Evolutionary conservation across 1,140 invertebrate species (phyloP), one percentile per base, ranked within the genome.

Genomic region (Lepidostoma basale): DNA sequence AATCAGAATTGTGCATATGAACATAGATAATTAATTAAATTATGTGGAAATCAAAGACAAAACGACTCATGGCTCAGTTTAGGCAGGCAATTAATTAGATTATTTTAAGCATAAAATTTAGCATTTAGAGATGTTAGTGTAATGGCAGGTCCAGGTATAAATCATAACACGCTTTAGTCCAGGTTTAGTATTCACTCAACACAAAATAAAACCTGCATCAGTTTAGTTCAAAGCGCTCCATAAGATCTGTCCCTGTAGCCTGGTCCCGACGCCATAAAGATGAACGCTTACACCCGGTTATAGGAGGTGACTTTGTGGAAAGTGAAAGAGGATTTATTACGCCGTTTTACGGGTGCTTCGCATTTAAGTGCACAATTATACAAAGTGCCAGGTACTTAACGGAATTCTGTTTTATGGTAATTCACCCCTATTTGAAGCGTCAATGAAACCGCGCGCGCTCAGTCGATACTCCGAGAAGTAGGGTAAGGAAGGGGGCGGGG

Each of bases 391-490:
- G 22, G 52, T 33, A 30, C 25, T 56, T 30, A 56, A 56, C 33
- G 16, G 25, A 56, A 56, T 30, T 18, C 40, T 26, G 44, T 62
- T 40, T 36, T 63, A 63, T 64, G 56, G 54, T 22, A 64, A 69
- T 54, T 62, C 33, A 54, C 67, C 67, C 49, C 30, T 52, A 62
- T 58, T 63, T 52, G 39, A 63, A 59, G 62, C 40, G 59, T 69
- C 49, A 60, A 58, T 49, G 59, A 64, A 62, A 33, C 60, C 67
- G 67, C 58, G 45, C 47, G 45, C 44, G 47, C 30, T 58, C 68
- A 66, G 62, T 70, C 68, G 65, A 70, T 70, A 70, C 63, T 39
- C 45, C 23, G 59, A 20, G 45, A 30, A 42, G 16, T n/a, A 16
- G 28, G 28, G 45, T n/a, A n/a, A n/a, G n/a, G n/a, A n/a, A n/a